Percentiles rank a stretch among this genome's conserved stretches.
Evolutionary conservation across 2,888 invertebrate species (phyloP).

Genomic region (Erebia aethiops): DNA sequence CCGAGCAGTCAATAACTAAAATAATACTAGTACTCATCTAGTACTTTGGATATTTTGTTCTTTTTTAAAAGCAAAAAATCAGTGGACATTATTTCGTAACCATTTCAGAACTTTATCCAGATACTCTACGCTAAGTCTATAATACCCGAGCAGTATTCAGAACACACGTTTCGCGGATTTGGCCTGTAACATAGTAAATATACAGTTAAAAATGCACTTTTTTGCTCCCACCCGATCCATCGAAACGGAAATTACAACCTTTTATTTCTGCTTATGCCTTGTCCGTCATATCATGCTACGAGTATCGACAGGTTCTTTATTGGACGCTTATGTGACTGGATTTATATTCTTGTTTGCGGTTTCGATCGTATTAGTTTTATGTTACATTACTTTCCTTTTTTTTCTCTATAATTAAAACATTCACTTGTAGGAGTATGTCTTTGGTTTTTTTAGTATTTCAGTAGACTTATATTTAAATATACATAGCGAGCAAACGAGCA

Average conservation of each 20-base stretch:
- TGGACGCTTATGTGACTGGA: conserved; percentile 23
- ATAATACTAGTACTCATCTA: too few relatives aligned
- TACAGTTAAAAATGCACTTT: conserved; percentile 31
- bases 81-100: too few relatives aligned
- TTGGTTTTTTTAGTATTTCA: not conserved
- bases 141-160: too few relatives aligned
- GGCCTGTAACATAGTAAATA: not conserved
- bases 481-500: too few relatives aligned
- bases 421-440: not conserved
- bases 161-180: not conserved
- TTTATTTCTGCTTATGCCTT: conserved; percentile 30
- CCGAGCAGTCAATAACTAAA: too few relatives aligned
- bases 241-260: conserved; percentile 27
- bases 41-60: too few relatives aligned
- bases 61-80: too few relatives aligned
- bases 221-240: conserved; percentile 33
- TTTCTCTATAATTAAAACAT: conserved; percentile 4
- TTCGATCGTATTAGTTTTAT: conserved; percentile 12
- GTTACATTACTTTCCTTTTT: conserved; percentile 14
- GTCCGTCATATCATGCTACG: conserved; percentile 16
- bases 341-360: conserved; percentile 22
- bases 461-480: too few relatives aligned
- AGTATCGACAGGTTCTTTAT: conserved; percentile 19
- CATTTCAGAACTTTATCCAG: too few relatives aligned
- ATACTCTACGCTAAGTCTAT: too few relatives aligned